Base-by-base conservation (phyloP, 2,888 invertebrate species). In the Lithophane ornitopus region DNA sequence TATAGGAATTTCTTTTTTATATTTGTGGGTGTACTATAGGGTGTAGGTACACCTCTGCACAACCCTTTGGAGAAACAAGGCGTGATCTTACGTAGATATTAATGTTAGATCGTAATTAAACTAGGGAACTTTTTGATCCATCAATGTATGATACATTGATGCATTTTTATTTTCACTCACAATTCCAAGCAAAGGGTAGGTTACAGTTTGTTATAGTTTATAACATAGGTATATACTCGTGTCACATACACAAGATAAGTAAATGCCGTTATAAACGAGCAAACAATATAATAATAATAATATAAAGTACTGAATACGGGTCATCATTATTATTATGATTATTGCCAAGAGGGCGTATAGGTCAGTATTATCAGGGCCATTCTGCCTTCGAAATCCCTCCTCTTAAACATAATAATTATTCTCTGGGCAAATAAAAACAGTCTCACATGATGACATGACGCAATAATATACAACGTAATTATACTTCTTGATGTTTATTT, bases 341-440 rank as follows among this genome's bases (percentile, higher is more conserved):
- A 76, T 66, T 71, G 70, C 72, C 73, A 68, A 74, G 76, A 65
- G 81, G 85, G 87, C 88, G 85, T 87, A 88, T 80, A 89, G 93
- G 93, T 93, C 93, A 93, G 70, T 84, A 86, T 87, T 89, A 92
- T 92, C 92, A 89, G 90, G 87, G 89, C 85, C 77, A 77, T 62
- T 71, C 70, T 72, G 77, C 70, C 69, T 80, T 86, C 87, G 79
- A 85, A 85, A 84, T 84, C 78, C 84, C 77, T 66, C 41, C 70
- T 52, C 22, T 26, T 19, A 28, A 28, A 82, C 76, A 58, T 54
- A 52, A 26, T 41, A 28, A 28, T 65, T 46, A 65, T 73, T 76
- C 80, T 70, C 80, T 70, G 79, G 80, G 34, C 78, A 85, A 87
- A 86, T 78, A 86, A 82, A 76, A 87, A 82, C 81, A 84, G 71